Percentiles rank a stretch among this genome's conserved stretches.
phyloP scores from a whole-genome alignment of 2,113 vertebrate genomes.

The Calidris pugnax region DNA sequence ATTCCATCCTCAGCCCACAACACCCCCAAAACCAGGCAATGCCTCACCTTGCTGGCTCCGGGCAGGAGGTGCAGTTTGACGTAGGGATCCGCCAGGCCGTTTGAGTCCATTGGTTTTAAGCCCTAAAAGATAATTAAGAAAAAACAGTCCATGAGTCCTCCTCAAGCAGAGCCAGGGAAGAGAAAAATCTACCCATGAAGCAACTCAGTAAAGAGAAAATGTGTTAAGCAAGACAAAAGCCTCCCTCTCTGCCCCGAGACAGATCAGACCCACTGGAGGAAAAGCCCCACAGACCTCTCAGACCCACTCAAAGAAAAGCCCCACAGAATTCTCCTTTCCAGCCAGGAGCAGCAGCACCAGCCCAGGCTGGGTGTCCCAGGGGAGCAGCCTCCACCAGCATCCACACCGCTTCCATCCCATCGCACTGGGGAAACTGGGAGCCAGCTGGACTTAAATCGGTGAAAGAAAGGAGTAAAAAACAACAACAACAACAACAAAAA shows the following conservation, averaged over 20 bases:
- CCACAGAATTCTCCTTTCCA: neutral
- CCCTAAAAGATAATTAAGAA: constrained; percentile 74
- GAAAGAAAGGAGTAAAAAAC: neutral
- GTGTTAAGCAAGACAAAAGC: neutral
- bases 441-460: rapidly evolving
- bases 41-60: constrained; percentile 92
- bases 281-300: neutral
- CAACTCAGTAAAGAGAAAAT: neutral
- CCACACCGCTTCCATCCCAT: neutral
- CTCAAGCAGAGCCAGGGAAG: too few relatives aligned
- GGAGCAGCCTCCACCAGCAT: neutral
- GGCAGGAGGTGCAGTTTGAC: constrained; percentile 95
- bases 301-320: neutral
- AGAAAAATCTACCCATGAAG: neutral
- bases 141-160: rapidly evolving
- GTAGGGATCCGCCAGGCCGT: constrained; percentile 93
- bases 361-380: neutral
- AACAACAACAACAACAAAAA: too few relatives aligned
- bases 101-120: constrained; percentile 96
- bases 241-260: rapidly evolving
- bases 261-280: too few relatives aligned
- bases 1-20: neutral
- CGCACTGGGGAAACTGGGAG: neutral
- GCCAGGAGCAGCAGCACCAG: neutral
- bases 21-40: neutral